Conservation (phyloP, 2,797 vertebrate species). For the Acomys russatus region DNA sequence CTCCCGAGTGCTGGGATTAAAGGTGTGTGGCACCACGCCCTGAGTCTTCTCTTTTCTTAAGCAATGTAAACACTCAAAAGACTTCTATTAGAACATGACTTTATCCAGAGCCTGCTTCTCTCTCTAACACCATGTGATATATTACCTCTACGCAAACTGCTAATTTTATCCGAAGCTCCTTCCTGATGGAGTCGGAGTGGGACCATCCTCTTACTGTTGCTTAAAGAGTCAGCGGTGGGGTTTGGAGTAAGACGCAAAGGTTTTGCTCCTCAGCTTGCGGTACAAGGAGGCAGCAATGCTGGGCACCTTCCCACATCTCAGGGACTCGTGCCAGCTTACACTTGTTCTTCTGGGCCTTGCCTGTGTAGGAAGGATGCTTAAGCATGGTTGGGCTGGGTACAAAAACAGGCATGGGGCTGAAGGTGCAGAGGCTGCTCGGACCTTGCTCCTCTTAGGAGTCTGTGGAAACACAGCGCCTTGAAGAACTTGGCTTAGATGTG, state of each 20-base stretch:
- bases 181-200: constrained; percentile 9
- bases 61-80: constrained; percentile 36
- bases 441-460: not conserved
- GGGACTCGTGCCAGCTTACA: not conserved
- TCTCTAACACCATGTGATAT: constrained; percentile 17
- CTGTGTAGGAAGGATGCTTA: not conserved
- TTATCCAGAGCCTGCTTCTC: not conserved
- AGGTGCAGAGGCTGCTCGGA: not conserved
- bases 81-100: not conserved
- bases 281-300: not conserved
- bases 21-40: too few relatives aligned
- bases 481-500: not conserved
- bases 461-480: not conserved
- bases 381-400: not conserved
- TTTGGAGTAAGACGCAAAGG: not conserved
- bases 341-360: constrained; percentile 8
- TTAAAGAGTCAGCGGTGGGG: not conserved
- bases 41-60: constrained; percentile 32
- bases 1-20: too few relatives aligned
- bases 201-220: not conserved
- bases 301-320: not conserved
- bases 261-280: not conserved
- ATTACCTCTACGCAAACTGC: constrained; percentile 3
- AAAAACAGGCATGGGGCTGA: not conserved
- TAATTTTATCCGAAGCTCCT: constrained; percentile 55